Conservation (phyloP, 1,140 invertebrate species). For the Luehdorfia chinensis region DNA sequence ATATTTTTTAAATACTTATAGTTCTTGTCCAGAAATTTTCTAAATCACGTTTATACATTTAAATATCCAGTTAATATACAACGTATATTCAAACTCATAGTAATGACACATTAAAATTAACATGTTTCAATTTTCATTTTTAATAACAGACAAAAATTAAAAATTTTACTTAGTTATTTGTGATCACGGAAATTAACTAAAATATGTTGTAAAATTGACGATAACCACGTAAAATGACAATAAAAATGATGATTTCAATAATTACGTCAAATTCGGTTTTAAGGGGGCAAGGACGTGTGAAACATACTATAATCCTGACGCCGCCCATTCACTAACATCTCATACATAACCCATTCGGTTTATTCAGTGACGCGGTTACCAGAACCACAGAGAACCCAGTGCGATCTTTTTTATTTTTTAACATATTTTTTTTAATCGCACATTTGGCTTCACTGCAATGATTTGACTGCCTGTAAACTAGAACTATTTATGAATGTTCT, state of each 20-base stretch:
- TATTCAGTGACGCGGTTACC: too few species aligned
- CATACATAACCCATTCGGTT: slow-evolving; percentile 11
- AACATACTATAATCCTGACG: slow-evolving; percentile 16
- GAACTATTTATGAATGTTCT: not conserved
- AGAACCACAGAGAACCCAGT: slow-evolving; percentile 11
- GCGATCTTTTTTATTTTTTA: slow-evolving; percentile 13
- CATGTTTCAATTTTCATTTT: too few species aligned
- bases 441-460: not conserved
- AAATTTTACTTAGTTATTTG: not conserved
- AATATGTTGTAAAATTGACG: not conserved
- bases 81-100: too few species aligned
- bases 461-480: not conserved
- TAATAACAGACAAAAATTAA: too few species aligned
- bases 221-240: not conserved
- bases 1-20: too few species aligned
- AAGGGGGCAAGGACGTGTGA: slow-evolving; percentile 8
- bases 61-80: too few species aligned
- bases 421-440: slow-evolving; percentile 18
- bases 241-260: not conserved
- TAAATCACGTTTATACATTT: too few species aligned
- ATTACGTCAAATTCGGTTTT: not conserved
- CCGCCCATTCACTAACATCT: slow-evolving; percentile 4
- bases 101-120: too few species aligned
- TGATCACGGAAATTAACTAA: slow-evolving; percentile 6
- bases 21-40: too few species aligned